These are phyloP conservation scores for Genyomyrus donnyi DNA, from an alignment of 2,113 vertebrate genomes.

Conservation along the genomic window DNA sequence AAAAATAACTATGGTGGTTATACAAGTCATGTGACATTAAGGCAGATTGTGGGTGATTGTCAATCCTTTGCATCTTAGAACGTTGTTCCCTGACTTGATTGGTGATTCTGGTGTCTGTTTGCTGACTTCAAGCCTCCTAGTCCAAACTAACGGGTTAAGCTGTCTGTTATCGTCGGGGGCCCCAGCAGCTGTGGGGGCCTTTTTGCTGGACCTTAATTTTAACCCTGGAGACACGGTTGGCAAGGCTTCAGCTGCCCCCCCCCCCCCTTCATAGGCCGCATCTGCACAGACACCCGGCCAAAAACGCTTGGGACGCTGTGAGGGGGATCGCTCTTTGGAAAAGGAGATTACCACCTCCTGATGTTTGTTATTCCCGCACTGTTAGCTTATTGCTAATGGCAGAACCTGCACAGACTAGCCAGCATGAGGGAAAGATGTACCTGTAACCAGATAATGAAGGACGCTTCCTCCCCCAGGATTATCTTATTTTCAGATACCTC, in stretches of 20 bases:
- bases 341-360: constrained; percentile 51
- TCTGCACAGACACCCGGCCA: constrained; percentile 68
- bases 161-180: constrained; percentile 48
- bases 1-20: background rate
- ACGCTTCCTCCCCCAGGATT: background rate
- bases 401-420: background rate
- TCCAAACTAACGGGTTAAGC: constrained; percentile 38
- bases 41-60: background rate
- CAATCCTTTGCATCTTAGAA: background rate
- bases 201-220: constrained; percentile 49
- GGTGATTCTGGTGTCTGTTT: background rate
- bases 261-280: constrained; percentile 57
- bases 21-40: background rate
- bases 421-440: background rate
- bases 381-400: constrained; percentile 39
- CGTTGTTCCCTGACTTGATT: background rate
- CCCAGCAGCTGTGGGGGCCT: constrained; percentile 36
- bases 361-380: constrained; percentile 65
- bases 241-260: constrained; percentile 49
- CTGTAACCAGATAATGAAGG: background rate
- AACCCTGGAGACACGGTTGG: constrained; percentile 51
- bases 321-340: constrained; percentile 61
- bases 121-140: constrained; percentile 39
- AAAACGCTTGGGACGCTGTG: constrained; percentile 47
- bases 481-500: background rate